A percentile compares a stretch with the other conserved stretches of the same genome.
Evolutionary conservation across 2,888 invertebrate genomes (phyloP).

Genomic region (Eupithecia subumbrata): DNA sequence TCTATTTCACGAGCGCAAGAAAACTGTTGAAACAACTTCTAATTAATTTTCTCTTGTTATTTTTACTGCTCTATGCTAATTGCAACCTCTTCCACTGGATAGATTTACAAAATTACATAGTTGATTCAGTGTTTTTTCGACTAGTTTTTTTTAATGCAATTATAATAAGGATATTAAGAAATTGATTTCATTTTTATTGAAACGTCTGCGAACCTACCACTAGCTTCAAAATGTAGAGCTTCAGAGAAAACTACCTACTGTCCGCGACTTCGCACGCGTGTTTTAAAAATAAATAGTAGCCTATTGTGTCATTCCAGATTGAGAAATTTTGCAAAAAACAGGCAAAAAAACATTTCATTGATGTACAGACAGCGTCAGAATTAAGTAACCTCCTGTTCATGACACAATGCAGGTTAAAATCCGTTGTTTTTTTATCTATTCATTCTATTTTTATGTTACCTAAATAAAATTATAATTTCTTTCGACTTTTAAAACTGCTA

Average conservation of each 20-base stretch:
- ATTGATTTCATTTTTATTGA: too few relatives aligned
- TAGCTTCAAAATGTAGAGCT: not conserved
- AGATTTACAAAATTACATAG: not conserved
- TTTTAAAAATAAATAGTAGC: not conserved
- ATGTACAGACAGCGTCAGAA: too few relatives aligned
- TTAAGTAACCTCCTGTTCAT: too few relatives aligned
- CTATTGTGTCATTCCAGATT: not conserved
- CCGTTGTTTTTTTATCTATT: too few relatives aligned
- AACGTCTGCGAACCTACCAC: not conserved
- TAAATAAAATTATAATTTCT: too few relatives aligned
- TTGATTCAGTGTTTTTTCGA: not conserved
- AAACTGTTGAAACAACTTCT: conserved; percentile 10
- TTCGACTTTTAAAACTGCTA: too few relatives aligned
- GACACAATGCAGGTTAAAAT: too few relatives aligned
- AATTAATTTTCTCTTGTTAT: conserved; percentile 19
- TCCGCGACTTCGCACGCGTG: not conserved
- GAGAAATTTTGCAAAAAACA: too few relatives aligned
- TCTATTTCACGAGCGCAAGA: conserved; percentile 13
- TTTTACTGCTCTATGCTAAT: conserved; percentile 1
- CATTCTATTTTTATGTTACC: too few relatives aligned
- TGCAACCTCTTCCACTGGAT: not conserved
- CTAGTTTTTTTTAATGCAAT: not conserved
- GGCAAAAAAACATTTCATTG: too few relatives aligned
- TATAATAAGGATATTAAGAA: too few relatives aligned
- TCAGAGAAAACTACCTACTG: not conserved